Base-by-base conservation (phyloP, 2,888 invertebrate genomes). In the Acrocyrtus sp. region DNA sequence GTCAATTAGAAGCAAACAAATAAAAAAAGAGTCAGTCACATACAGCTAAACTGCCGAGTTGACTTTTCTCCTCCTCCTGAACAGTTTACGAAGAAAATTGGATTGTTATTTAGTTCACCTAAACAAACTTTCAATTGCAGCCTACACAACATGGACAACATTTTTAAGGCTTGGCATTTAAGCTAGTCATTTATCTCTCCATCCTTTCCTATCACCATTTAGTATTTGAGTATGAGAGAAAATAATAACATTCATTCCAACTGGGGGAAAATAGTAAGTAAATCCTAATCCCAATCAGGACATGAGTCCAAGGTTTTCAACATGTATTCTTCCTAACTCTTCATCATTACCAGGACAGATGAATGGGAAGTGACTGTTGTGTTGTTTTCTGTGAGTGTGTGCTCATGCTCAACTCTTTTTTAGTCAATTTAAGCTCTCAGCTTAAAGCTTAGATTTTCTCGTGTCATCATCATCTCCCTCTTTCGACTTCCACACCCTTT, bases 1-100 rank as follows among this genome's bases (percentile, higher is more conserved):
- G 56, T 56, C 56, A 56, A 56, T 56, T 56, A 56, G 22, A 56
- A 19, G 56, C 5, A 53, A 27, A 27, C 27, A 29, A 17, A 29
- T 53, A n/a, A n/a, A n/a, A n/a, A n/a, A n/a, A n/a, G n/a, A n/a
- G n/a, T n/a, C n/a, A n/a, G n/a, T n/a, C n/a, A 34, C 6, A 34
- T 34, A 34, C 12, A 34, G 6, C n/a, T n/a, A n/a, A n/a, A n/a
- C n/a, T n/a, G n/a, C n/a, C n/a, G n/a, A n/a, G n/a, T n/a, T n/a
- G n/a, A n/a, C n/a, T n/a, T n/a, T n/a, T n/a, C n/a, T n/a, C n/a
- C n/a, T n/a, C n/a, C n/a, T n/a, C n/a, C n/a, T n/a, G n/a, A n/a
- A n/a, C n/a, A n/a, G n/a, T n/a, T n/a, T n/a, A n/a, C n/a, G n/a
- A n/a, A n/a, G n/a, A n/a, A n/a, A n/a, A n/a, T n/a, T n/a, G n/a